These are phyloP conservation scores for Chymomyza amoena DNA, from an alignment of 2,888 invertebrate genomes.

Conservation along the genomic window DNA sequence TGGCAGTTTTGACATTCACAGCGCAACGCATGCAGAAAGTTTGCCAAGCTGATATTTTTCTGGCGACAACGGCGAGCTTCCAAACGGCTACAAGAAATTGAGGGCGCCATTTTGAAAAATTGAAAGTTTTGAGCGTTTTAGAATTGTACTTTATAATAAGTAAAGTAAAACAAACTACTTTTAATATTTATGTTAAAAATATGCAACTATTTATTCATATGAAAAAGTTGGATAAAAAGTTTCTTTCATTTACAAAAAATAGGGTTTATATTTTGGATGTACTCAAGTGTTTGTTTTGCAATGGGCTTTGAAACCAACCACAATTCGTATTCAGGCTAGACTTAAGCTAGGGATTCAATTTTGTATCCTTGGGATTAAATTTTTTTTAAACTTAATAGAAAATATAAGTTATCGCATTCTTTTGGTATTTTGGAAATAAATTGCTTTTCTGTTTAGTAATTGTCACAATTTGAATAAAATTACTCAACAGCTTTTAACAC, in stretches of 20 bases:
- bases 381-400: conserved; percentile 34
- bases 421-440: conserved; percentile 37
- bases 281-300: background rate
- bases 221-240: conserved; percentile 58
- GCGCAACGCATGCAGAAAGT: conserved; percentile 29
- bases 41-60: background rate
- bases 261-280: conserved; percentile 25
- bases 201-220: conserved; percentile 45
- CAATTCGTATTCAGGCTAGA: conserved; percentile 54
- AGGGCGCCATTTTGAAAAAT: background rate
- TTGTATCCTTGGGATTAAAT: conserved; percentile 47
- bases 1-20: conserved; percentile 19
- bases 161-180: background rate
- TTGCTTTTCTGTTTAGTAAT: conserved; percentile 60
- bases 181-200: background rate
- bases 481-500: conserved; percentile 58
- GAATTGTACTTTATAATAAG: too few relatives aligned
- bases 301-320: conserved; percentile 53
- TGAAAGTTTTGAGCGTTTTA: background rate
- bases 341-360: conserved; percentile 42
- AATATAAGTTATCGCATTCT: conserved; percentile 22
- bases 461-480: conserved; percentile 66
- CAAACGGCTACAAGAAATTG: too few relatives aligned
- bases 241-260: conserved; percentile 58
- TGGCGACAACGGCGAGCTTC: background rate